Evolutionary conservation across 2,888 invertebrate genomes (phyloP), one percentile per base, ranked within the genome.

Genomic region (Eremobia ochroleuca): DNA sequence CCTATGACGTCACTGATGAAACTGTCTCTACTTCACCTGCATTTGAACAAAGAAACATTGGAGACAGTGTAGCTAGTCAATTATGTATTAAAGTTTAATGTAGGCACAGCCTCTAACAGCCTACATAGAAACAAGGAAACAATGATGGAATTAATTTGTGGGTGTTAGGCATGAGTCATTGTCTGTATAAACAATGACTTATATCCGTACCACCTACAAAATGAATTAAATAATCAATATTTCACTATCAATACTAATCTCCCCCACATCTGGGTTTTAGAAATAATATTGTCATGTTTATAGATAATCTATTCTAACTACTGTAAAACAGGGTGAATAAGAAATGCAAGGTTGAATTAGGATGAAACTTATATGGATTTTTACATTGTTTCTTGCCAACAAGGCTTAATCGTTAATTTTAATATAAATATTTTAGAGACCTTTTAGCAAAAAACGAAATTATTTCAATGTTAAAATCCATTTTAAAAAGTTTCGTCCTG

Each of bases 231-330:
- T 25, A 15, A 67, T 67, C 49, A 80, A 74, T 67, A 73, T 70
- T 77, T 82, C 46, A 37, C 43, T 59, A 76, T 74, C 58, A 64
- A 72, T 79, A 83, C 79, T 76, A 68, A 75, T 25, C n/a, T 34
- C 1, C 15, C 1, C 15, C 15, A 55, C 28, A 69, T 49, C 15
- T 37, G 65, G 58, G 13, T 73, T 74, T 52, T 21, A 43, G 58
- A 65, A 64, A 73, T 68, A 25, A 64, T 43, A 28, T 43, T 11
- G 28, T 58, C 55, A 58, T 64, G 37, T 67, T 52, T 55, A 25
- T 9, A 37, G 28, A n/a, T 46, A n/a, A 77, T 40, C n/a, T 18
- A 8, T 31, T 11, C 2, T n/a, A 62, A 21, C 31, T 13, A n/a
- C n/a, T n/a, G n/a, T n/a, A n/a, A n/a, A n/a, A n/a, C n/a, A n/a